phyloP scores from a whole-genome alignment of 2,113 vertebrate genomes.

The Thymallus thymallus region DNA sequence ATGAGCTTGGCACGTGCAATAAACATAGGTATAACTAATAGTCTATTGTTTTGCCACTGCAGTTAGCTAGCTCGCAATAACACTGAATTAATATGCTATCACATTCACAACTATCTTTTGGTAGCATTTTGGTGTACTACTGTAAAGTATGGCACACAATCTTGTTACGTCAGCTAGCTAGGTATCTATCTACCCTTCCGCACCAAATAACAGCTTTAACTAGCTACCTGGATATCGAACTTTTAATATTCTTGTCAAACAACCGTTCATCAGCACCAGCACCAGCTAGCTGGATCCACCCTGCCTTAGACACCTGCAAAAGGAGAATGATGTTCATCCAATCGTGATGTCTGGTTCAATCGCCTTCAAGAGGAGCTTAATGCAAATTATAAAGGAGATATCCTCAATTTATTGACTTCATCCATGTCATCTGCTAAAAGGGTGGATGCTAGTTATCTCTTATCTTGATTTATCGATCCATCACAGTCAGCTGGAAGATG shows the following conservation, averaged over 20 bases:
- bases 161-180: too few species aligned
- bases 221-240: conserved; percentile 50
- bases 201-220: neutral
- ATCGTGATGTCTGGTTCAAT: conserved; percentile 34
- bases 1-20: too few species aligned
- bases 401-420: too few species aligned
- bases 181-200: neutral
- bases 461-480: conserved; percentile 35
- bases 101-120: too few species aligned
- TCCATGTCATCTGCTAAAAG: neutral
- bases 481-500: neutral
- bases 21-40: too few species aligned
- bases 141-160: too few species aligned
- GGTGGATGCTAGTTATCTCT: conserved; percentile 6
- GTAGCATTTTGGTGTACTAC: too few species aligned
- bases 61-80: too few species aligned
- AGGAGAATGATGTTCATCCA: conserved; percentile 46
- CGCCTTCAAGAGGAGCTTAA: neutral
- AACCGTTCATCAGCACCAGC: conserved; percentile 62
- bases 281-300: conserved; percentile 53
- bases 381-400: conserved; percentile 1
- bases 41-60: too few species aligned
- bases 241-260: conserved; percentile 28
- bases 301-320: conserved; percentile 46
- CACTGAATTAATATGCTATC: too few species aligned